phyloP scores from a whole-genome alignment of 2,888 invertebrate genomes.

The Lepidocyrtinus sp. region DNA sequence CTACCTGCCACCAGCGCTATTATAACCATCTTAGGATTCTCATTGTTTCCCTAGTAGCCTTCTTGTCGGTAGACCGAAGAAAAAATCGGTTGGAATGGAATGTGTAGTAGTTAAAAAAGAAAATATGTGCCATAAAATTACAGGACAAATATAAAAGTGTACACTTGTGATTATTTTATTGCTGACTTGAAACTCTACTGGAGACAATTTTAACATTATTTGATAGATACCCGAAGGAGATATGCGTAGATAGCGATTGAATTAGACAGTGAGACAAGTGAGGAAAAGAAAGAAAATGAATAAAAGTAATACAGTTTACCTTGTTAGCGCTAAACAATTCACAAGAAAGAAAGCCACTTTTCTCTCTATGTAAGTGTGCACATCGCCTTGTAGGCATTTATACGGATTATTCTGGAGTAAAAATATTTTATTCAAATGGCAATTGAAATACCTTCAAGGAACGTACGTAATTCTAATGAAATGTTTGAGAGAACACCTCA shows the following conservation, averaged over 20 bases:
- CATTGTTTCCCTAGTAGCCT: not conserved
- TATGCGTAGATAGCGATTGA: constrained; percentile 11
- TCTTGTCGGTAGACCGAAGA: not conserved
- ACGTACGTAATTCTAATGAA: constrained; percentile 32
- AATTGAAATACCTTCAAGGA: constrained; percentile 16
- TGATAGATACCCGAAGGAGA: constrained; percentile 8
- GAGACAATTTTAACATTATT: constrained; percentile 30
- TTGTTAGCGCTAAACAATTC: constrained; percentile 24
- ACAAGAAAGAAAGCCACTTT: not conserved
- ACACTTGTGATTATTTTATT: constrained; percentile 59
- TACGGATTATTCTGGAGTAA: too few relatives aligned
- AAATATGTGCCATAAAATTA: constrained; percentile 55
- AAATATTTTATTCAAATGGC: constrained; percentile 1
- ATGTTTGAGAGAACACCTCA: constrained; percentile 45
- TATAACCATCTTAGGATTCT: not conserved
- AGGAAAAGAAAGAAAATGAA: constrained; percentile 26
- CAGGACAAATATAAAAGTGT: constrained; percentile 58
- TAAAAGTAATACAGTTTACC: constrained; percentile 25
- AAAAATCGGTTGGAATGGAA: constrained; percentile 36
- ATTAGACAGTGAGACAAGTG: constrained; percentile 6
- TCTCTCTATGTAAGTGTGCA: too few relatives aligned
- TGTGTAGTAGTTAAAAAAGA: constrained; percentile 33
- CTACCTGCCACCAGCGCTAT: not conserved
- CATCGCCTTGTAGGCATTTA: too few relatives aligned
- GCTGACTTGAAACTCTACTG: constrained; percentile 55